Percentiles rank a stretch among this genome's conserved stretches.
Conservation (phyloP, 2,888 invertebrate genomes). For the Cordilura impudica region DNA sequence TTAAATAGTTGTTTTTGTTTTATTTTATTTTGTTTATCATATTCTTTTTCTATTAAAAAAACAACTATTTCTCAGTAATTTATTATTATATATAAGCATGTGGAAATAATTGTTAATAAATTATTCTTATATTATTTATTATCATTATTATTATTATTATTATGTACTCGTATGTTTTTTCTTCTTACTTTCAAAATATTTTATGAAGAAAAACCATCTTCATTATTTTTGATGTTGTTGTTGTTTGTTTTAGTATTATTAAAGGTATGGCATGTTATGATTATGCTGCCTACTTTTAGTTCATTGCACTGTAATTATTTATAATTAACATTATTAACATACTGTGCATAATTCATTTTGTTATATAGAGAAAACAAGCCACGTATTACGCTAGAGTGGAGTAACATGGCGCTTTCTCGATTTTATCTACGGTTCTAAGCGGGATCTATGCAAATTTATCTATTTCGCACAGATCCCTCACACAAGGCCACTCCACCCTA, state of each 20-base stretch:
- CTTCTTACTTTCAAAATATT: neutral
- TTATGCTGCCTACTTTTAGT: conserved; percentile 58
- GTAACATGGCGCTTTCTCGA: too few species aligned
- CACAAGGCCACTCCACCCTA: too few species aligned
- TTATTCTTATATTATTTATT: conserved; percentile 8
- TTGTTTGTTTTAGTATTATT: conserved; percentile 1
- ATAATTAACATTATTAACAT: conserved; percentile 52
- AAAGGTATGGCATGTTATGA: conserved; percentile 13
- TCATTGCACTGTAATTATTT: conserved; percentile 62
- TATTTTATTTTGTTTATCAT: conserved; percentile 33
- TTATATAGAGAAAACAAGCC: neutral
- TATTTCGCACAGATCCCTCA: too few species aligned
- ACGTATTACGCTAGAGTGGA: too few species aligned
- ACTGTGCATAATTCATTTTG: neutral
- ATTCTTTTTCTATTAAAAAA: conserved; percentile 12
- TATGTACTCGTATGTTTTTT: neutral
- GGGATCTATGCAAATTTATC: too few species aligned
- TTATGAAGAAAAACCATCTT: neutral
- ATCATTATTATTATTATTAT: neutral
- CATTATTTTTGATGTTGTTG: neutral
- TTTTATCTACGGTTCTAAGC: too few species aligned
- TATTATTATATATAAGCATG: neutral
- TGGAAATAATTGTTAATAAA: neutral
- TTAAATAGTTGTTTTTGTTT: conserved; percentile 39
- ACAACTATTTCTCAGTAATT: neutral